Conservation (phyloP, 2,797 vertebrate genomes). For the Hirundo rustica region DNA sequence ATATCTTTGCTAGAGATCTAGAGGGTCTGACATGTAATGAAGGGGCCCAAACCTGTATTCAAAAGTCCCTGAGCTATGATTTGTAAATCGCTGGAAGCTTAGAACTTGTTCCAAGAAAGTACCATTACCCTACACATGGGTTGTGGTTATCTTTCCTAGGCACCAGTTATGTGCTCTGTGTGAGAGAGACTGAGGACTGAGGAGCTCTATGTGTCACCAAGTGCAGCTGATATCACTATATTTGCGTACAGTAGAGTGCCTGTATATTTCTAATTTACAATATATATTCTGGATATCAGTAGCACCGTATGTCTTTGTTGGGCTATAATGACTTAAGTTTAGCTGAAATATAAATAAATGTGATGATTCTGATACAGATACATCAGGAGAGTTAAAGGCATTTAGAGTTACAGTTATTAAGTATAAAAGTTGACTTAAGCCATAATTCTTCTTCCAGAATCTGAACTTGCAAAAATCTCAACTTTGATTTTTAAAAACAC, state of each 20-base stretch:
- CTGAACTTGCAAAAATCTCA: background rate
- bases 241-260: background rate
- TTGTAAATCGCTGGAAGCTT: background rate
- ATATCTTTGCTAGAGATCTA: background rate
- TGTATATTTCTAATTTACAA: too few species aligned
- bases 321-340: background rate
- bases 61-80: background rate
- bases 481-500: background rate
- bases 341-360: background rate
- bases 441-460: background rate
- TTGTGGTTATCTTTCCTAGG: background rate
- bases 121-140: rapidly evolving
- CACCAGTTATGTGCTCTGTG: rapidly evolving
- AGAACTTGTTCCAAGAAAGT: background rate
- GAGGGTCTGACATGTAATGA: background rate
- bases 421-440: background rate
- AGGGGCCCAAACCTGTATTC: background rate
- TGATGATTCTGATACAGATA: background rate
- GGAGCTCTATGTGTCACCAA: background rate
- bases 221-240: background rate
- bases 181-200: background rate
- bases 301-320: background rate
- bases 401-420: background rate
- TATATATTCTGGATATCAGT: background rate
- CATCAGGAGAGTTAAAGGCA: background rate